Evolutionary conservation across 2,888 invertebrate genomes (phyloP).

Genomic region (Pimpla rufipes): DNA sequence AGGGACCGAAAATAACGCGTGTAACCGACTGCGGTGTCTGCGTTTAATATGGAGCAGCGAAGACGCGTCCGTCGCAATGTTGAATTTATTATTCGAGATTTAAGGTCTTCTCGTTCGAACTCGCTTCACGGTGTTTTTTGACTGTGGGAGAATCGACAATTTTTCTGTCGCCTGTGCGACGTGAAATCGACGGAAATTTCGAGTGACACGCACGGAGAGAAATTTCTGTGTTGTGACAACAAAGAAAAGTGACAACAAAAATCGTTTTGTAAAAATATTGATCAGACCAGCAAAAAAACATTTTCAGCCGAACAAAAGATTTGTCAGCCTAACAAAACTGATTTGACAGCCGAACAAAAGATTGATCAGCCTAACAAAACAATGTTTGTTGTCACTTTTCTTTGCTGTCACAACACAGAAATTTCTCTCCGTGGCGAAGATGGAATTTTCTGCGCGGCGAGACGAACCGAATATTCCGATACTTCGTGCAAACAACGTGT

Average conservation of each 20-base stretch:
- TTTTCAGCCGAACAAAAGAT: no score
- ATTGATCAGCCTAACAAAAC: no score
- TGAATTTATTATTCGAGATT: conserved; percentile 77
- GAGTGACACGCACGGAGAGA: no score
- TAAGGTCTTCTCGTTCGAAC: conserved; percentile 68
- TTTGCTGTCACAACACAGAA: no score
- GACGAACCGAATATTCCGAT: conserved; percentile 57
- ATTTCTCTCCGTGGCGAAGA: no score
- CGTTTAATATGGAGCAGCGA: not conserved
- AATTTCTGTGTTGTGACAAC: conserved; percentile 12
- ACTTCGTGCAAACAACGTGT: conserved; percentile 51
- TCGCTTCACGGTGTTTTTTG: conserved; percentile 4
- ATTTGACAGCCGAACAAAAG: no score
- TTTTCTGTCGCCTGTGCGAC: conserved; percentile 51
- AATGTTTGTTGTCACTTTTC: no score
- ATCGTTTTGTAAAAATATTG: no score
- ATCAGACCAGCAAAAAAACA: no score
- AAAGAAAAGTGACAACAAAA: no score
- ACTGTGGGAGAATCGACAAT: conserved; percentile 50
- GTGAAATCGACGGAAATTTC: no score
- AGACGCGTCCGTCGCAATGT: conserved; percentile 51
- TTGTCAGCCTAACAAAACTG: no score
- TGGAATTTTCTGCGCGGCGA: conserved; percentile 25
- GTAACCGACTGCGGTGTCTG: not conserved
- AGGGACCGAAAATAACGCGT: conserved; percentile 30